Conservation (phyloP, 64 coral and sea anemone genomes). For the Astreopora myriophthalma region DNA sequence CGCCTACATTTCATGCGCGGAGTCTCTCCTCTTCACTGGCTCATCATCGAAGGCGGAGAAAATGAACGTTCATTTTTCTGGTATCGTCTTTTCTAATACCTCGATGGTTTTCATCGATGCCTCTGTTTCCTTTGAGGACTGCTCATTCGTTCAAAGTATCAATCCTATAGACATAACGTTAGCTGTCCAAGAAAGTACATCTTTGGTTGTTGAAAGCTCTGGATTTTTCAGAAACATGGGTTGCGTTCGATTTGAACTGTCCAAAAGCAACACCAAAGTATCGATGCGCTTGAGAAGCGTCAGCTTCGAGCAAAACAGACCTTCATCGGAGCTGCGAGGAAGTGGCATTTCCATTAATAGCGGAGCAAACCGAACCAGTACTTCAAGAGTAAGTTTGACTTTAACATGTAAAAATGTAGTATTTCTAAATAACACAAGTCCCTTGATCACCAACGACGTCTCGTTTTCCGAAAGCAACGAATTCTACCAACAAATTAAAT, state of each 20-base stretch:
- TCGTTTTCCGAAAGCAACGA: not conserved
- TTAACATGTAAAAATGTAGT: not conserved
- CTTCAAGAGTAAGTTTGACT: not conserved
- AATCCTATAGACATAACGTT: not conserved
- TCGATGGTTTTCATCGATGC: not conserved
- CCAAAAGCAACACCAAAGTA: too few relatives aligned
- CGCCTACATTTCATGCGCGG: not conserved
- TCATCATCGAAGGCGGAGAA: not conserved
- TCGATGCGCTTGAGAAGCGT: not conserved
- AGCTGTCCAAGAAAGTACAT: not conserved
- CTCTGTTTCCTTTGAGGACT: slow-evolving; percentile 1
- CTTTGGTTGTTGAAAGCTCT: not conserved
- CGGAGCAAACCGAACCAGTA: too few relatives aligned
- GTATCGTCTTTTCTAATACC: not conserved
- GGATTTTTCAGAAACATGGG: not conserved
- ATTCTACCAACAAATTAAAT: not conserved
- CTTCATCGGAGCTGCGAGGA: not conserved
- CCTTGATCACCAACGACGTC: not conserved
- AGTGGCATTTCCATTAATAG: not conserved
- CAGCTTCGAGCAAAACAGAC: not conserved
- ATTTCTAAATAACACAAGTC: slow-evolving; percentile 3
- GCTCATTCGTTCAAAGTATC: not conserved
- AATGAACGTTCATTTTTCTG: not conserved
- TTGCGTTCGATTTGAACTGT: not conserved
- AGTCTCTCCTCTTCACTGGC: not conserved